These are phyloP conservation scores for Sylvilagus bachmani DNA, from an alignment of 2,113 vertebrate genomes.

Conservation along the genomic window DNA sequence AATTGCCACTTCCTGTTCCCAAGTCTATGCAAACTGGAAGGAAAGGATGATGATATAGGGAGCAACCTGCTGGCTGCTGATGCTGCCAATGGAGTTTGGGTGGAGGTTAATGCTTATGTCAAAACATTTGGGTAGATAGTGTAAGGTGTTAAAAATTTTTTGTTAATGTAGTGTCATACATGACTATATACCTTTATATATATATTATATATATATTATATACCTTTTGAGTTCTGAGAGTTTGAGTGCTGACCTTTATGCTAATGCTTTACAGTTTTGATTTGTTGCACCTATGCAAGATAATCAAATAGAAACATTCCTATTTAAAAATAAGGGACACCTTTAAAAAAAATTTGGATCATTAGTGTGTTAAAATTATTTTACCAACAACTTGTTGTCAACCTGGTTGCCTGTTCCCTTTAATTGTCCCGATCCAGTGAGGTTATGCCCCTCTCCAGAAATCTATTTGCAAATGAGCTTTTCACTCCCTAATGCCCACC, in stretches of 20 bases:
- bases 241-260: constrained; percentile 38
- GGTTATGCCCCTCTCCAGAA: neutral
- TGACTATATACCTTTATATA: too few species aligned
- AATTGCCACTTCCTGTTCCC: constrained; percentile 35
- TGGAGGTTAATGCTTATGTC: neutral
- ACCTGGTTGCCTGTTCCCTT: neutral
- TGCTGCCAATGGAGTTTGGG: neutral
- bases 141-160: neutral
- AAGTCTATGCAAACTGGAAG: neutral
- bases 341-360: neutral
- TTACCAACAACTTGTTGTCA: neutral
- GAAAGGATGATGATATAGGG: neutral
- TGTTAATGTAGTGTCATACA: neutral
- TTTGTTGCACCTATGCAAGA: neutral
- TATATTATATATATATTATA: too few species aligned
- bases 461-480: neutral
- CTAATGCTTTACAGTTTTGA: neutral
- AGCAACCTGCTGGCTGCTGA: neutral
- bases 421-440: neutral
- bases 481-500: neutral
- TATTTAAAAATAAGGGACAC: neutral
- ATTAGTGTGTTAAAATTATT: neutral
- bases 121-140: neutral
- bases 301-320: neutral
- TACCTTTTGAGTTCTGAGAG: neutral